phyloP scores from a whole-genome alignment of 1,140 invertebrate genomes.

The Nebria ingens region DNA sequence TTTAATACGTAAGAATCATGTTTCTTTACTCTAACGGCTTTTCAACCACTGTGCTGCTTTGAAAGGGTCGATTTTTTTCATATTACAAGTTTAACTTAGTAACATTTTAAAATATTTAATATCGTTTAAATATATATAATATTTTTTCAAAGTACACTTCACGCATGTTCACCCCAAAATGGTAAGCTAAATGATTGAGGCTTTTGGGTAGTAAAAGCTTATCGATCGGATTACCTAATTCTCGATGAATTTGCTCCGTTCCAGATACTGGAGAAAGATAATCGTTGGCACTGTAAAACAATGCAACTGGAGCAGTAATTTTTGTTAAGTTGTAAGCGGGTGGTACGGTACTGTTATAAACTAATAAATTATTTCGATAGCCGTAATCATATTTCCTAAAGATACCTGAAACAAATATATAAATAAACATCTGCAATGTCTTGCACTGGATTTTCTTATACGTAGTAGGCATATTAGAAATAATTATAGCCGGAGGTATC shows the following conservation, averaged over 20 bases:
- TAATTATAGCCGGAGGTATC: no score
- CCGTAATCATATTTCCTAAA: slow-evolving; percentile 49
- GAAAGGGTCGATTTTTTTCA: no score
- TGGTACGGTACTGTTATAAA: slow-evolving; percentile 25
- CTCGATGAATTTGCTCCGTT: slow-evolving; percentile 28
- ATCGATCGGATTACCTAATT: slow-evolving; percentile 25
- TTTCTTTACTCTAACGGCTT: no score
- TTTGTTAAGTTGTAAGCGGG: slow-evolving; percentile 43
- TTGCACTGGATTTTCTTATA: no score
- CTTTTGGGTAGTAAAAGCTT: slow-evolving; percentile 37
- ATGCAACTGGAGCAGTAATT: slow-evolving; percentile 41
- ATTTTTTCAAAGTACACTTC: no score
- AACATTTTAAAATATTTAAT: no score
- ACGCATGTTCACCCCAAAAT: neutral
- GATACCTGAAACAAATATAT: slow-evolving; percentile 28
- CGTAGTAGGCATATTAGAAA: no score
- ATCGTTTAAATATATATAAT: no score
- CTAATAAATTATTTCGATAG: slow-evolving; percentile 32
- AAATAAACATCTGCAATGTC: no score
- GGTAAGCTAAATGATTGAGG: neutral
- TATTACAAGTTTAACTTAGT: no score
- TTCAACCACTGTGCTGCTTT: no score
- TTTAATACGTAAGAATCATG: no score
- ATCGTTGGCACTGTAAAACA: slow-evolving; percentile 45
- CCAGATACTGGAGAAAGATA: slow-evolving; percentile 38